phyloP scores from a whole-genome alignment of 2,797 vertebrate species.

The Ateles fusciceps region DNA sequence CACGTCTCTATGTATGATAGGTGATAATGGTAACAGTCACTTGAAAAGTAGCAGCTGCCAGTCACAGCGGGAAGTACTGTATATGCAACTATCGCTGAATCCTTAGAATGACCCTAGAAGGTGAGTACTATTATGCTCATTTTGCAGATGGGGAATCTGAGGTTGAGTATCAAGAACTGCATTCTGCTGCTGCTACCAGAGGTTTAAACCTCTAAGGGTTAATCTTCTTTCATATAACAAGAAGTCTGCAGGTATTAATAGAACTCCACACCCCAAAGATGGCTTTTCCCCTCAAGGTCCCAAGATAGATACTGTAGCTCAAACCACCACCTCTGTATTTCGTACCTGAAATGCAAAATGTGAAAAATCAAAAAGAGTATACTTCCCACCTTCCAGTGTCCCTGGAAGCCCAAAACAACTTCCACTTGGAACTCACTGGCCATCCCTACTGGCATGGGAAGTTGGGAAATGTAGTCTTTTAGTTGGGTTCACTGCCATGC shows the following conservation, averaged over 20 bases:
- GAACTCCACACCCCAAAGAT: not conserved
- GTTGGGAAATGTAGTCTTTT: not conserved
- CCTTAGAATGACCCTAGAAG: not conserved
- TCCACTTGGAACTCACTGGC: not conserved
- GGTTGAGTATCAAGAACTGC: not conserved
- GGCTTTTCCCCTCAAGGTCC: not conserved
- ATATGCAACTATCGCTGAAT: not conserved
- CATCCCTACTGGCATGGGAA: not conserved
- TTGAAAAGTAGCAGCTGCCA: not conserved
- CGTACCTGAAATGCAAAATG: not conserved
- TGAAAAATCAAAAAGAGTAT: not conserved
- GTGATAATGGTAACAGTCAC: not conserved
- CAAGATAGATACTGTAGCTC: not conserved
- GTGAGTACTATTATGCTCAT: not conserved
- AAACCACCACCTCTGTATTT: not conserved
- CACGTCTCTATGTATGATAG: not conserved
- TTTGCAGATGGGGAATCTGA: not conserved
- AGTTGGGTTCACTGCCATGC: not conserved
- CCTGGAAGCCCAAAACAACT: not conserved
- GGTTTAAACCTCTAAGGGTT: not conserved
- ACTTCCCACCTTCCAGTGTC: not conserved
- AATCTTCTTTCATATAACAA: not conserved
- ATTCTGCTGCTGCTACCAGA: not conserved
- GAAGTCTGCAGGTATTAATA: not conserved
- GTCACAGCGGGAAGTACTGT: not conserved